Evolutionary conservation across 2,797 vertebrate genomes (phyloP), one percentile per base, ranked within the genome.

Genomic region (Anas capensis): DNA sequence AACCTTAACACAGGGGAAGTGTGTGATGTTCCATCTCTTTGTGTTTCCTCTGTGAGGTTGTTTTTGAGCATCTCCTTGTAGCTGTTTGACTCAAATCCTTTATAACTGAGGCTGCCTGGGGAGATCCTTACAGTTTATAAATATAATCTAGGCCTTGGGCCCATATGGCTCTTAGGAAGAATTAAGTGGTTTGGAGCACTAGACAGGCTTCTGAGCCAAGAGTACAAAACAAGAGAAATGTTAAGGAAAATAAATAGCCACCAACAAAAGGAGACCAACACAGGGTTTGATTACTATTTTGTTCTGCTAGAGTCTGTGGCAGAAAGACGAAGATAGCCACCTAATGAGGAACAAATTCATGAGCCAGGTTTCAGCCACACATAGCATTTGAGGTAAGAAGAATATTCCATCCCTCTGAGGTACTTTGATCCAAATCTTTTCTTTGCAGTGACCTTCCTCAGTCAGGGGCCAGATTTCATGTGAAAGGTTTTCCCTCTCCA

Each of bases 81-180:
- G 88, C 90, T 82, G 23, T 70, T 95, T 87, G 81, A 80, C 81
- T 92, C 0, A 0, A 77, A 64, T 82, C 64, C 33, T 94, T 94
- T 73, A 19, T 88, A 93, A 73, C 42, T 51, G 66, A 90, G 78
- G 34, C 86, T 80, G 88, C 88, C 92, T 90, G 86, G 86, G 86
- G 88, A 93, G 90, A 92, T 92, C 76, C 92, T 94, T 89, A n/a
- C 90, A 89, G 86, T 17, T 85, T 92, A 85, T 93, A 92, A 96
- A 95, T 93, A 90, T 70, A 58, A 87, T 53, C 78, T 46, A 78
- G 88, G 91, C 84, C 86, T 78, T 51, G 82, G 92, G 88, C 90
- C 90, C 11, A 0, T 24, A 1, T 0, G 0, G 80, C 70, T 76
- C 66, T 33, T 24, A 60, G 58, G 73, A 88, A 86, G 92, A 93